Conservation (phyloP, 2,888 invertebrate species). For the Oligia fasciuncula region DNA sequence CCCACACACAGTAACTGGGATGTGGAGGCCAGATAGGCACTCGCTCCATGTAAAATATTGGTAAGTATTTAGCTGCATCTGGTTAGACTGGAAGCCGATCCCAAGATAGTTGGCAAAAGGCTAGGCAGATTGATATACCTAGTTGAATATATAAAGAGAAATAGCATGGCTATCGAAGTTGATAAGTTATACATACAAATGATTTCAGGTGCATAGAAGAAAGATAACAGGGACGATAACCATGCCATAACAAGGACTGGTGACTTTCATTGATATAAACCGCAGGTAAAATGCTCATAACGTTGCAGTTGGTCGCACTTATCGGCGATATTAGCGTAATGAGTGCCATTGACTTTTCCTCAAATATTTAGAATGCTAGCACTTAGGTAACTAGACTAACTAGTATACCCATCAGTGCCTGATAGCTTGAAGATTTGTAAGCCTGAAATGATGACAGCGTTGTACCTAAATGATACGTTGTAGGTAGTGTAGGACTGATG, state of each 20-base stretch:
- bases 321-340: slow-evolving; percentile 45
- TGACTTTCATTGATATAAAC: slow-evolving; percentile 61
- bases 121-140: background rate
- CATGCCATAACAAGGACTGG: slow-evolving; percentile 45
- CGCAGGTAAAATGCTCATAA: slow-evolving; percentile 50
- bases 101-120: background rate
- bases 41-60: background rate
- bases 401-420: slow-evolving; percentile 4
- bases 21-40: background rate
- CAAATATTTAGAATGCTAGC: slow-evolving; percentile 33
- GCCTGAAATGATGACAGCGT: background rate
- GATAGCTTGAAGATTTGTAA: background rate
- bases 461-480: background rate
- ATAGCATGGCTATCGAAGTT: slow-evolving; percentile 7
- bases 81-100: background rate
- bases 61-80: no score
- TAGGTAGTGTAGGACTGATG: background rate
- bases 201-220: slow-evolving; percentile 59
- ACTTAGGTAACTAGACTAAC: background rate
- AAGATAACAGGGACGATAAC: slow-evolving; percentile 56
- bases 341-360: slow-evolving; percentile 32
- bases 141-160: background rate
- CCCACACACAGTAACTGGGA: background rate
- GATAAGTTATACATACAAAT: slow-evolving; percentile 10
- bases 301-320: slow-evolving; percentile 51